These are phyloP conservation scores for Bothrops jararaca DNA, from an alignment of 2,113 vertebrate species.

Conservation along the genomic window DNA sequence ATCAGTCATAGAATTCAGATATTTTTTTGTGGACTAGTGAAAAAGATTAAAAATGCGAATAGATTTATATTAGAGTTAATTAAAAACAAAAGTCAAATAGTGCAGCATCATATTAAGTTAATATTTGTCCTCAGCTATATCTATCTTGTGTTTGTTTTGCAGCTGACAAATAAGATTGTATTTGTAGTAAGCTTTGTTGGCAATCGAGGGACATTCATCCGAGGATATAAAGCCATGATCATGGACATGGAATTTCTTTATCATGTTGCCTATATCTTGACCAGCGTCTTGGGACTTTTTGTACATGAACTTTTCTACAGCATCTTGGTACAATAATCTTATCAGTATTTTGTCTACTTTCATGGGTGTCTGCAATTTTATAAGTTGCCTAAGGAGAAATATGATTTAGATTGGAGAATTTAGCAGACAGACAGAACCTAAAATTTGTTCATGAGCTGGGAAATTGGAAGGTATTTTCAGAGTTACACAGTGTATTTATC, in stretches of 20 bases:
- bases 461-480: slow-evolving; percentile 3
- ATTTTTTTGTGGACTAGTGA: not conserved
- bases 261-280: slow-evolving; percentile 92
- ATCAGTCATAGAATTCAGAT: not conserved
- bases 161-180: slow-evolving; percentile 96
- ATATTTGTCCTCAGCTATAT: not conserved
- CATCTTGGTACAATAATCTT: slow-evolving; percentile 78
- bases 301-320: slow-evolving; percentile 97
- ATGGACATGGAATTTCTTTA: slow-evolving; percentile 97
- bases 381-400: slow-evolving; percentile 51
- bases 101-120: not conserved
- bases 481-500: slow-evolving; percentile 32
- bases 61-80: not conserved
- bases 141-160: slow-evolving; percentile 22
- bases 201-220: slow-evolving; percentile 95
- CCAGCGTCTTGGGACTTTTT: slow-evolving; percentile 89
- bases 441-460: not conserved
- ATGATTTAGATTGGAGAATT: slow-evolving; percentile 38
- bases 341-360: slow-evolving; percentile 15
- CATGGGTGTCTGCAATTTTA: slow-evolving; percentile 35
- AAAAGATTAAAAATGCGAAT: not conserved
- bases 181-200: slow-evolving; percentile 98
- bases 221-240: slow-evolving; percentile 95
- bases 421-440: not conserved
- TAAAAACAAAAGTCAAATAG: accelerated